These are phyloP conservation scores for Amphipyra berbera DNA, from an alignment of 2,888 invertebrate species.

Conservation along the genomic window DNA sequence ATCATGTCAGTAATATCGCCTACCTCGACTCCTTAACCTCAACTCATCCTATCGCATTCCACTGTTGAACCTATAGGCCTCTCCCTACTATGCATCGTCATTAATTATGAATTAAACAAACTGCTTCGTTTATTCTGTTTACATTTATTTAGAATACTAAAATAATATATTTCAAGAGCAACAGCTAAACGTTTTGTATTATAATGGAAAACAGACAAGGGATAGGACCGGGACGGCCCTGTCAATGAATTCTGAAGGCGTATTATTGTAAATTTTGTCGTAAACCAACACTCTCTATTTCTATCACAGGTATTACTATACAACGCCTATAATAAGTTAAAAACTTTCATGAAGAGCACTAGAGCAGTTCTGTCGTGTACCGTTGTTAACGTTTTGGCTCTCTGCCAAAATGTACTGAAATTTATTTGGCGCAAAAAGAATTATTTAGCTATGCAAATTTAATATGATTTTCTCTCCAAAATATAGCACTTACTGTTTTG, in stretches of 20 bases:
- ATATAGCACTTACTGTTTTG: conserved; percentile 25
- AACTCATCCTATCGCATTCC: too few species aligned
- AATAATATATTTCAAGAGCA: conserved; percentile 20
- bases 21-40: too few species aligned
- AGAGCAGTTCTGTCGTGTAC: conserved; percentile 26
- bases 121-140: conserved; percentile 5
- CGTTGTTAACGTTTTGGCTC: conserved; percentile 38
- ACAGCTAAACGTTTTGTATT: conserved; percentile 29
- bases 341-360: conserved; percentile 22
- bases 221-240: conserved; percentile 15
- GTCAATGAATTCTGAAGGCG: conserved; percentile 40
- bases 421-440: conserved; percentile 33
- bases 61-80: too few species aligned
- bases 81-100: too few species aligned
- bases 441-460: conserved; percentile 34
- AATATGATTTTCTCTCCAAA: conserved; percentile 27
- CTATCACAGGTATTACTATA: conserved; percentile 24
- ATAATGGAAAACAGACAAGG: conserved; percentile 31
- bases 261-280: conserved; percentile 32
- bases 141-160: conserved; percentile 7
- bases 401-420: conserved; percentile 26
- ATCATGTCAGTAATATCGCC: too few species aligned
- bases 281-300: conserved; percentile 30
- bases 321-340: conserved; percentile 25
- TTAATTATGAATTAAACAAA: background rate